Evolutionary conservation across 2,113 vertebrate species (phyloP), one percentile per base, ranked within the genome.

Genomic region (Gnathonemus longibarbis): DNA sequence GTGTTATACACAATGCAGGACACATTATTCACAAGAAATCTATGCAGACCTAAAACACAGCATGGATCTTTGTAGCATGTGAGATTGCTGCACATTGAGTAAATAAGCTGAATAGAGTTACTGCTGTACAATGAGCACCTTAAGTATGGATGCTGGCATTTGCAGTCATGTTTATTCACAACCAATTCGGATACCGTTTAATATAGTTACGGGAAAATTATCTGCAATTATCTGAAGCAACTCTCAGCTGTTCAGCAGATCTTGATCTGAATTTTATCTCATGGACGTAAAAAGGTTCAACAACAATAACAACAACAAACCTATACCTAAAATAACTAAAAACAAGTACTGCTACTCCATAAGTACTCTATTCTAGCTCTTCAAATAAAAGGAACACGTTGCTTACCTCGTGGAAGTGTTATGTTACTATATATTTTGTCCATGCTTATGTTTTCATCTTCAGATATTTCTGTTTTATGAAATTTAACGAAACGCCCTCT

Each of bases 1-100:
- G 1, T 48, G 45, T 89, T 89, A 49, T 77, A 89, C 62, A 89
- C 19, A 89, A 31, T 74, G 88, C 88, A 89, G 42, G 88, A 89
- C 45, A 89, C 45, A 35, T 89, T 89, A 11, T 89, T 88, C 39
- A 88, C 35, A 10, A 88, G 88, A 48, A 88, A 7, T 48, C 39
- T 27, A 13, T 19, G 27, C 86, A 87, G 2, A 17, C 86, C 86
- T 87, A 87, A 24, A 87, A 19, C 27, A 56, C 50, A 87, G 49
- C n/a, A 87, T 53, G 48, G 21, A 11, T 27, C 2, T 50, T 39
- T 15, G 85, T 50, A 53, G 0, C 49, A 87, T 53, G 49, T 35
- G 17, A 24, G 6, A 84, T 85, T 27, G 19, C 9, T 5, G 21
- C 10, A 85, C 39, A 85, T 24, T 19, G 35, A 35, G 15, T 19